A percentile compares a stretch with the other conserved stretches of the same genome.
phyloP scores from a whole-genome alignment of 2,797 vertebrate species.

The Alauda arvensis region DNA sequence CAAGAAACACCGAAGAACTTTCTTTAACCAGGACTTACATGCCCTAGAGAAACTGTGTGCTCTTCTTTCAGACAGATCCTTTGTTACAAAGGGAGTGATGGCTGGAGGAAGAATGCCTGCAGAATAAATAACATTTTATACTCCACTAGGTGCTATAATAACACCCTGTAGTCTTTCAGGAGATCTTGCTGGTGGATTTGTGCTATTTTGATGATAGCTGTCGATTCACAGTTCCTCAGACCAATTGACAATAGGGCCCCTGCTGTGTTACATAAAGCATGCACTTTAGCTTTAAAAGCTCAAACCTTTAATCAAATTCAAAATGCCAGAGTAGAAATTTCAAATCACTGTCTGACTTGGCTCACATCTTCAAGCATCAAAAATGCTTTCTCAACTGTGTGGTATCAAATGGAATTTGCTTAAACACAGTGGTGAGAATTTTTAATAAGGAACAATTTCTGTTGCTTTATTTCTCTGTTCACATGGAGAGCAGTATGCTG shows the following conservation, averaged over 20 bases:
- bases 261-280: slow-evolving; percentile 37
- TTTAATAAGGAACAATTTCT: background rate
- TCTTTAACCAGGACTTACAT: background rate
- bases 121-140: slow-evolving; percentile 36
- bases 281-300: slow-evolving; percentile 51
- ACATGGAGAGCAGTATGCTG: background rate
- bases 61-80: background rate
- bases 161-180: slow-evolving; percentile 18
- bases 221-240: slow-evolving; percentile 13
- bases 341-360: slow-evolving; percentile 17
- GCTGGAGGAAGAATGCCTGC: slow-evolving; percentile 1
- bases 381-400: background rate
- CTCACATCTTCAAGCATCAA: background rate
- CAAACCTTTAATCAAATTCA: slow-evolving; percentile 35
- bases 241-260: slow-evolving; percentile 3
- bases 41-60: background rate
- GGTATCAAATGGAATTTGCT: background rate
- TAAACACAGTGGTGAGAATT: slow-evolving; percentile 1
- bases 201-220: slow-evolving; percentile 48
- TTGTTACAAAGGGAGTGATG: background rate
- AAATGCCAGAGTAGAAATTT: slow-evolving; percentile 42
- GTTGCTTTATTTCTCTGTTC: slow-evolving; percentile 2
- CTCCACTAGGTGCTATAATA: slow-evolving; percentile 44
- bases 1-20: background rate
- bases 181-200: slow-evolving; percentile 41